Conservation (phyloP, 2,888 invertebrate genomes). For the Chironomus riparius region DNA sequence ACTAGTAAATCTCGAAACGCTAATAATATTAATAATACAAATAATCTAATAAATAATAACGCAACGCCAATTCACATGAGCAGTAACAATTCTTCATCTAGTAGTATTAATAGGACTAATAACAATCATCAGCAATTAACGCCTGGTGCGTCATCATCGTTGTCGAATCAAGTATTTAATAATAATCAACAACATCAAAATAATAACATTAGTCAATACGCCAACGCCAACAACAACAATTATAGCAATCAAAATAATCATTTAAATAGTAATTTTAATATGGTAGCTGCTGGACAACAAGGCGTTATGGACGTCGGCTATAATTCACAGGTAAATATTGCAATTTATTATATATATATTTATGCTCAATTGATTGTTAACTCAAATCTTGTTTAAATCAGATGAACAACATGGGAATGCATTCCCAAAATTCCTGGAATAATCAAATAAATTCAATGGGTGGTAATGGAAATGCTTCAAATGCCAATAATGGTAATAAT, state of each 20-base stretch:
- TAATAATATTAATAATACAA: no score
- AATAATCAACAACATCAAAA: slow-evolving; percentile 9
- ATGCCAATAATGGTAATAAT: slow-evolving; percentile 31
- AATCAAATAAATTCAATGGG: slow-evolving; percentile 21
- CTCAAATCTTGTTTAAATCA: slow-evolving; percentile 27
- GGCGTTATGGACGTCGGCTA: slow-evolving; percentile 41
- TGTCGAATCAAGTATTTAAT: slow-evolving; percentile 11
- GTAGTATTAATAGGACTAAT: slow-evolving; percentile 25
- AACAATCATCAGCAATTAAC: slow-evolving; percentile 25
- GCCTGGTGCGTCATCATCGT: slow-evolving; percentile 9
- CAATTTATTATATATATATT: neutral
- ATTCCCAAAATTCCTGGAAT: slow-evolving; percentile 25
- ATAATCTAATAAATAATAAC: neutral
- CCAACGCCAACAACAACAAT: slow-evolving; percentile 19
- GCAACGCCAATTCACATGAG: slow-evolving; percentile 26
- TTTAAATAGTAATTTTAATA: slow-evolving; percentile 31
- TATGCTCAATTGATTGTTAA: neutral
- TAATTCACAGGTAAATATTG: slow-evolving; percentile 39
- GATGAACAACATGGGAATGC: slow-evolving; percentile 35
- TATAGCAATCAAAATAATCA: slow-evolving; percentile 26
- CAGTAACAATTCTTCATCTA: slow-evolving; percentile 19
- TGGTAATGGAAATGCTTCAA: neutral
- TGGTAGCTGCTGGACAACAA: slow-evolving; percentile 40
- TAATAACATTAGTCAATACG: slow-evolving; percentile 20
- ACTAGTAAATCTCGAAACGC: slow-evolving; percentile 5